Evolutionary conservation across 2,113 vertebrate genomes (phyloP), one percentile per base, ranked within the genome.

Genomic region (Regulus satrapa): DNA sequence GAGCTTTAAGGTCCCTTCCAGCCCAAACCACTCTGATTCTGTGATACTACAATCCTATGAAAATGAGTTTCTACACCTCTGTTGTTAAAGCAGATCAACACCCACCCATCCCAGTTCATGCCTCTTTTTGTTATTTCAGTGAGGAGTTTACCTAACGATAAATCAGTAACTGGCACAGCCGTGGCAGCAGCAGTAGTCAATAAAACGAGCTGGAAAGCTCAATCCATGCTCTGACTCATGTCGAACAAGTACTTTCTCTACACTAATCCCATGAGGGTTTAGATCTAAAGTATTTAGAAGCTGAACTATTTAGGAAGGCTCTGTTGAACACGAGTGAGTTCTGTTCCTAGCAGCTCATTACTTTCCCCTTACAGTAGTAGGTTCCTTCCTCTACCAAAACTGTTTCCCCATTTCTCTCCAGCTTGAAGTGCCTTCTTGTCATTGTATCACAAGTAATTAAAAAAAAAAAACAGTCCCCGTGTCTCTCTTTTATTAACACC

Each of bases 401-500:
- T 55, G 14, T 48, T 92, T 75, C 41, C 28, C 34, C 29, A 23
- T 77, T 54, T 71, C 41, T 56, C 59, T 88, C 64, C 62, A 56
- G 29, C 84, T 29, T 49, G 59, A 85, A 94, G 59, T 18, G 52
- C 20, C 75, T 76, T 72, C 52, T 46, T 91, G 61, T 58, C 78
- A 73, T 67, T 94, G 84, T 81, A 48, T 52, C 54, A 55, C 2
- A 10, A 69, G 49, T 84, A 88, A 93, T 72, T 88, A 84, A 64
- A 94, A 86, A 81, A 84, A 64, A 94, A 86, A 81, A 77, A 74
- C 28, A 90, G 58, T 88, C 72, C 64, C 49, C 3, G 0, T 51
- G 54, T 21, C 38, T 77, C 77, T 45, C 52, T 66, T 89, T 97
- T 91, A 96, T 91, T 96, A 97, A 91, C 72, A 71, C 17, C 45